phyloP scores from a whole-genome alignment of 1,140 invertebrate genomes.

The Drosophila tani region DNA sequence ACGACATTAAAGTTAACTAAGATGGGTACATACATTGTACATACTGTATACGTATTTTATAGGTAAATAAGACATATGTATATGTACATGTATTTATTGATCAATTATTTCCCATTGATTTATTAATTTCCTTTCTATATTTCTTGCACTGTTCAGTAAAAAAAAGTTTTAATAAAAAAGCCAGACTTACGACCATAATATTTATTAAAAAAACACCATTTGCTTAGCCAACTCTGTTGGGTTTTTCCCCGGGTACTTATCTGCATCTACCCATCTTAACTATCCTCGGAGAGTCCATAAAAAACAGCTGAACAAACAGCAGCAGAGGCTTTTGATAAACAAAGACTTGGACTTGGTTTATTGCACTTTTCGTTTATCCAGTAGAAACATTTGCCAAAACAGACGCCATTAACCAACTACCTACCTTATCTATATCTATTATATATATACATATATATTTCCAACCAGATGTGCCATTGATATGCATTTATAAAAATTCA shows the following conservation, averaged over 20 bases:
- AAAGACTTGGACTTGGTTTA: conserved; percentile 49
- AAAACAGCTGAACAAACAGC: conserved; percentile 65
- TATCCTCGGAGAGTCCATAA: conserved; percentile 11
- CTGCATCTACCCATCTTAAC: conserved; percentile 21
- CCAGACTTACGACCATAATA: neutral
- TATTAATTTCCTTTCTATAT: neutral
- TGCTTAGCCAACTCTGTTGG: conserved; percentile 1
- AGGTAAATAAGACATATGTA: too few relatives aligned
- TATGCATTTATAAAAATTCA: conserved; percentile 10
- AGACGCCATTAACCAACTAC: conserved; percentile 55
- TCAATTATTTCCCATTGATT: neutral
- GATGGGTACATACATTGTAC: too few relatives aligned
- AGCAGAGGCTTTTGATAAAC: conserved; percentile 36
- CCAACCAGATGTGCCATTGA: conserved; percentile 18
- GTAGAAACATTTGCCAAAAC: conserved; percentile 63
- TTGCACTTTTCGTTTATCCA: conserved; percentile 48
- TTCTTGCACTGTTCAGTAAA: neutral
- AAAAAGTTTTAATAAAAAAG: neutral
- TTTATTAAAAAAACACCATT: neutral
- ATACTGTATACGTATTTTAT: too few relatives aligned
- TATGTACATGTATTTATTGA: neutral
- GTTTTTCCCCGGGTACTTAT: conserved; percentile 2
- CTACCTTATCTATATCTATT: conserved; percentile 2
- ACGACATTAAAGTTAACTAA: too few relatives aligned
- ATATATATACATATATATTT: conserved; percentile 5